Base-by-base conservation (phyloP, 1,140 invertebrate genomes). In the Diorhabda sublineata region DNA sequence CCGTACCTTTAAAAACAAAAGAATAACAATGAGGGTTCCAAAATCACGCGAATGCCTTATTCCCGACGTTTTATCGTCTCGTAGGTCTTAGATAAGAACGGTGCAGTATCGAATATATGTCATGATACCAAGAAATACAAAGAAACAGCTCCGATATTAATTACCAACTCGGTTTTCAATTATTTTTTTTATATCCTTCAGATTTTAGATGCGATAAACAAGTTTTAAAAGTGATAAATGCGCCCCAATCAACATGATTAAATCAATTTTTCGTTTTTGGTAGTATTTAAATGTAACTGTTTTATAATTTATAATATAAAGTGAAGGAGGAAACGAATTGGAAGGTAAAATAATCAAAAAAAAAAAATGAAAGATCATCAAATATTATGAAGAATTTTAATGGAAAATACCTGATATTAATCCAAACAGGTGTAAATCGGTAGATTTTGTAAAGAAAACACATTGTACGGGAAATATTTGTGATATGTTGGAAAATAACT, bases 11-110 rank as follows among this genome's bases (percentile, higher is more conserved):
- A 61, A 61, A 67, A 67, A 67, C 65, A 67, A 67, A 67, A 67
- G 65, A 67, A 67, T 67, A 60, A 67, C 65, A 67, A 67, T 67
- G 65, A 67, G 65, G 52, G 58, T 41, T 60, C 65, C 65, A 59
- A 60, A 67, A 67, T 59, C 65, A 67, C 65, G 65, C 65, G 43
- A 67, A 67, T 59, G n/a, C 65, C 65, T 60, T 67, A 67, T 60
- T 59, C 65, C 42, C 43, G 42, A 11, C 65, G 58, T 59, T 67
- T 67, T 67, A 67, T 67, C 65, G 65, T 43, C 47, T 52, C 47
- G 47, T 52, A 52, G 47, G 47, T 52, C 58, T 42, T 42, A 67
- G 65, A 67, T 67, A 67, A 67, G 58, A 41, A 42, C 57, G 44
- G 58, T 59, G 58, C 58, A 67, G 57, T 67, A 67, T 67, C 52